Conservation (phyloP, 2,888 invertebrate species). For the Eupithecia insigniata region DNA sequence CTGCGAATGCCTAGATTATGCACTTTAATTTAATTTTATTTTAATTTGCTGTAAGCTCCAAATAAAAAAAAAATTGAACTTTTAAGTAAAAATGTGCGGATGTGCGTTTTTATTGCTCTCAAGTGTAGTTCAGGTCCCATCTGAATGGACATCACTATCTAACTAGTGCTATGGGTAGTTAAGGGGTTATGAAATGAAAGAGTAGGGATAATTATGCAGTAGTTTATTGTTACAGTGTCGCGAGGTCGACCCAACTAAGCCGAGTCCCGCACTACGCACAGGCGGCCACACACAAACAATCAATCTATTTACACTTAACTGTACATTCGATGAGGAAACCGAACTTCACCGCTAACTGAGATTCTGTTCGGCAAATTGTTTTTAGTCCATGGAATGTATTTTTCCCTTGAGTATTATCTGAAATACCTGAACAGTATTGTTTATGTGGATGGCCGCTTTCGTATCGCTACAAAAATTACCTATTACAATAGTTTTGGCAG, state of each 20-base stretch:
- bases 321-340: conserved; percentile 31
- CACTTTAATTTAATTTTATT: too few relatives aligned
- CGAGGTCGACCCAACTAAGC: conserved; percentile 59
- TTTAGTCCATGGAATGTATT: conserved; percentile 31
- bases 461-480: conserved; percentile 72
- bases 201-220: conserved; percentile 75
- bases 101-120: too few relatives aligned
- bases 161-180: background rate
- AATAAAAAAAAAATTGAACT: too few relatives aligned
- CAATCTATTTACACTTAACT: conserved; percentile 31
- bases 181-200: conserved; percentile 17
- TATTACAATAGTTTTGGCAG: conserved; percentile 83
- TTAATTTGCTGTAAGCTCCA: too few relatives aligned
- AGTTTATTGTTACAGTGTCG: conserved; percentile 79
- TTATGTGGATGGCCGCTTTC: conserved; percentile 51
- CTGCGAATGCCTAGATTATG: too few relatives aligned
- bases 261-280: conserved; percentile 53
- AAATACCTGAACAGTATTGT: conserved; percentile 22
- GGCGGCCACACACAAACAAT: conserved; percentile 50
- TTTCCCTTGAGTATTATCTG: conserved; percentile 25
- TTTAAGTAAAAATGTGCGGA: too few relatives aligned
- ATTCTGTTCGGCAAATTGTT: conserved; percentile 13
- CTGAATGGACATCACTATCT: background rate
- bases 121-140: background rate
- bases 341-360: conserved; percentile 8